Evolutionary conservation across 2,888 invertebrate species (phyloP).

Genomic region (Nowickia ferox): DNA sequence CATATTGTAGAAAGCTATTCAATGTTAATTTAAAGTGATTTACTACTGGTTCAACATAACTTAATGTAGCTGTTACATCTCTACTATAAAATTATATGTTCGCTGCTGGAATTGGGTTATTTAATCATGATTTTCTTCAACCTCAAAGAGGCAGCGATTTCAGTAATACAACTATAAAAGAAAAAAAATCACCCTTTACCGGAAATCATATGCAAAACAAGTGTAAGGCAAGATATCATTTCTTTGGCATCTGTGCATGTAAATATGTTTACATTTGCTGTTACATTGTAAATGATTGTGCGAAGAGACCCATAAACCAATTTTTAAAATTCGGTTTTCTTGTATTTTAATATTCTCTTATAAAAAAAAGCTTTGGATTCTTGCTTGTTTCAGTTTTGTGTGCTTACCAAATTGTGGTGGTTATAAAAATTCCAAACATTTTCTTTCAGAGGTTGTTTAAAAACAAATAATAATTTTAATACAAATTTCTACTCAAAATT

Average conservation of each 20-base stretch:
- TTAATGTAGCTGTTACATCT: no score
- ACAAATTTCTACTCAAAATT: neutral
- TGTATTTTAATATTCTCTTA: slow-evolving; percentile 1
- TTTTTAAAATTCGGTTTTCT: slow-evolving; percentile 31
- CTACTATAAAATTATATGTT: no score
- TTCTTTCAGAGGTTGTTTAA: neutral
- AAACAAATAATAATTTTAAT: slow-evolving; percentile 8
- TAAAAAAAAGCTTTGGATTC: neutral
- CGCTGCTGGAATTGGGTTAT: no score
- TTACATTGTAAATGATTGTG: neutral
- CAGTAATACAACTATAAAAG: neutral
- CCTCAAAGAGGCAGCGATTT: no score
- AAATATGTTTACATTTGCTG: slow-evolving; percentile 41
- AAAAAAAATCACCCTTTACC: neutral
- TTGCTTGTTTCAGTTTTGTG: neutral
- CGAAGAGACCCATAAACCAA: neutral
- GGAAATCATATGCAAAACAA: neutral
- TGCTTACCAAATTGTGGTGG: slow-evolving; percentile 57
- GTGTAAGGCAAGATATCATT: slow-evolving; percentile 19
- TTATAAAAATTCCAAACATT: slow-evolving; percentile 36
- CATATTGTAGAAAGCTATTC: no score
- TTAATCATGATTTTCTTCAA: no score
- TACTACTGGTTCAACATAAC: no score
- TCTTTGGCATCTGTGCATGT: neutral
- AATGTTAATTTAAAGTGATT: no score